Conservation (phyloP, 2,888 invertebrate species). For the Notodonta ziczac region DNA sequence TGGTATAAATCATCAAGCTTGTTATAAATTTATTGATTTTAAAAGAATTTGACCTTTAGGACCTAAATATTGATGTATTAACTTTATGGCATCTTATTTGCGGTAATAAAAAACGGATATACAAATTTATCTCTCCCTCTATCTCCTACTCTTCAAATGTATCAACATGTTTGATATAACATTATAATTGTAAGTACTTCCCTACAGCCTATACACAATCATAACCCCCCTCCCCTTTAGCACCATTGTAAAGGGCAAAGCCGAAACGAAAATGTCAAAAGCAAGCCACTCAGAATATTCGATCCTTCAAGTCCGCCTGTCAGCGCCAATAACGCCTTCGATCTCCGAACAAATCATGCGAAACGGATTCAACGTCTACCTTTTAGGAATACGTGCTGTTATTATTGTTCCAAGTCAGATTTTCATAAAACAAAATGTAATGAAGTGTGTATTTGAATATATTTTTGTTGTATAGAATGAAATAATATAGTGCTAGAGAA, state of each 20-base stretch:
- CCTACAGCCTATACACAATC: background rate
- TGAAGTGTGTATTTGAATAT: background rate
- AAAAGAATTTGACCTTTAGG: too few species aligned
- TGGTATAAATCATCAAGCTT: too few species aligned
- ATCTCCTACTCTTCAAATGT: too few species aligned
- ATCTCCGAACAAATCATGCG: conserved; percentile 6
- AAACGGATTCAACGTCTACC: conserved; percentile 2
- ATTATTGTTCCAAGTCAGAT: conserved; percentile 6
- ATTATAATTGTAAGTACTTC: too few species aligned
- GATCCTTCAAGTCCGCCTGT: conserved; percentile 6
- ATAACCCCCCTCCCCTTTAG: background rate
- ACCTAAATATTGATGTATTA: too few species aligned
- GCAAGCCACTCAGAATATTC: conserved; percentile 4
- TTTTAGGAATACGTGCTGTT: conserved; percentile 5
- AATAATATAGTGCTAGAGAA: too few species aligned
- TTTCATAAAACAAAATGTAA: background rate
- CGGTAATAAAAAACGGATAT: too few species aligned
- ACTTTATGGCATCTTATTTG: too few species aligned
- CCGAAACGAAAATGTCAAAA: conserved; percentile 7
- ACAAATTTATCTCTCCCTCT: too few species aligned
- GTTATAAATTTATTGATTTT: too few species aligned
- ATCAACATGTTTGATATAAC: too few species aligned
- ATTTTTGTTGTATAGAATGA: background rate
- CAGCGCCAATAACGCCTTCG: conserved; percentile 7
- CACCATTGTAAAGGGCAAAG: background rate